Conservation (phyloP, 37 sponge, comb jelly and placozoan genomes). For the Theonella swinhoei region DNA sequence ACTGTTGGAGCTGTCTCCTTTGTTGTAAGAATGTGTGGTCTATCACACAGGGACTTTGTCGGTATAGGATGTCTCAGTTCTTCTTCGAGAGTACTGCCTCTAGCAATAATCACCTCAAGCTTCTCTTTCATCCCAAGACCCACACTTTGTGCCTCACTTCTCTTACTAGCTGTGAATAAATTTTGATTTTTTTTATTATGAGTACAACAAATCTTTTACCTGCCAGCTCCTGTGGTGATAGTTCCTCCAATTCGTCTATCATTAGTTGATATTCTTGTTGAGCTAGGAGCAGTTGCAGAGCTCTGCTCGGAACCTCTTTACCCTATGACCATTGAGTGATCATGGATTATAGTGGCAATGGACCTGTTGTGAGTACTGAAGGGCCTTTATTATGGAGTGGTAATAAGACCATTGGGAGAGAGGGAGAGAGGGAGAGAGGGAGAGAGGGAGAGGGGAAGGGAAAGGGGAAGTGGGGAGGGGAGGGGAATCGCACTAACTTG, state of each 20-base stretch:
- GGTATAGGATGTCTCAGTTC: too few relatives aligned
- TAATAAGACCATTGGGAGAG: too few relatives aligned
- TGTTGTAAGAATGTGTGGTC: too few relatives aligned
- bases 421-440: too few relatives aligned
- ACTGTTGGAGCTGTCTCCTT: too few relatives aligned
- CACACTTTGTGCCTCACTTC: too few relatives aligned
- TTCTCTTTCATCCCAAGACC: background rate
- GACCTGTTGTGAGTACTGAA: slow-evolving; percentile 14
- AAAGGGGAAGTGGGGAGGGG: too few relatives aligned
- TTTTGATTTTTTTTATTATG: background rate
- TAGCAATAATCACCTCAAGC: background rate
- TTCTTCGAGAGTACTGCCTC: background rate
- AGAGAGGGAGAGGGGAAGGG: too few relatives aligned
- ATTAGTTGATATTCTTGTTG: slow-evolving; percentile 11
- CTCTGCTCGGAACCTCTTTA: background rate
- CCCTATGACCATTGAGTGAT: background rate
- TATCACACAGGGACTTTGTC: too few relatives aligned
- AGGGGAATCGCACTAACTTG: background rate
- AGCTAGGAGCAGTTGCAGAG: slow-evolving; percentile 15
- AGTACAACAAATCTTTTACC: background rate
- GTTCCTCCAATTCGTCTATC: background rate
- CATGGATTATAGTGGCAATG: background rate
- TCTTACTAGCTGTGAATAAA: too few relatives aligned
- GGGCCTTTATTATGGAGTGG: background rate
- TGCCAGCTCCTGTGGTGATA: slow-evolving; percentile 18